Conservation (phyloP, 1,140 invertebrate genomes). For the Camponotus pennsylvanicus region DNA sequence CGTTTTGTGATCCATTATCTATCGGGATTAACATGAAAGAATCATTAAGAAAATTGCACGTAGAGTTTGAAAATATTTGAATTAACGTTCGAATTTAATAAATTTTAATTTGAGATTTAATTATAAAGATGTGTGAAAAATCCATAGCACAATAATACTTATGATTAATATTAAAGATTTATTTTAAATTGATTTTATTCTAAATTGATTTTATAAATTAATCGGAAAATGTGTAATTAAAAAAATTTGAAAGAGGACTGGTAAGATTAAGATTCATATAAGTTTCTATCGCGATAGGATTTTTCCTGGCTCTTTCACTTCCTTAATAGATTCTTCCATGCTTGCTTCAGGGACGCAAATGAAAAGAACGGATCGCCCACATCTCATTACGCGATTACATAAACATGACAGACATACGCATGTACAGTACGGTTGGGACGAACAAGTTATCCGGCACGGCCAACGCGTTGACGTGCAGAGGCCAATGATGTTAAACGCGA, state of each 20-base stretch:
- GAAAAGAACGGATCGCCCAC: slow-evolving; percentile 68
- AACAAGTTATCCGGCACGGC: slow-evolving; percentile 62
- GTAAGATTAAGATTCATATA: neutral
- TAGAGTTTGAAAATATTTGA: neutral
- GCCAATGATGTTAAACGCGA: slow-evolving; percentile 71
- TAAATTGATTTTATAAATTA: too few relatives aligned
- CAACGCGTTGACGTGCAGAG: slow-evolving; percentile 64
- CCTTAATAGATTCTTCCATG: neutral
- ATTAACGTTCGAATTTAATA: neutral
- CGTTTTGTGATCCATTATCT: slow-evolving; percentile 11
- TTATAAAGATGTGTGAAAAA: neutral
- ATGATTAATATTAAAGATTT: neutral
- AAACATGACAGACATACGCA: slow-evolving; percentile 64
- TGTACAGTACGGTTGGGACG: slow-evolving; percentile 55
- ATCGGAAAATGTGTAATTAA: too few relatives aligned
- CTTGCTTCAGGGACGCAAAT: slow-evolving; percentile 26
- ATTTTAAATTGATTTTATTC: slow-evolving; percentile 8
- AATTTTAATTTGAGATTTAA: neutral
- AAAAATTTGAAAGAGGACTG: too few relatives aligned
- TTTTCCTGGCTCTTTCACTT: neutral
- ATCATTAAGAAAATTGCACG: neutral
- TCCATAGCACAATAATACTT: neutral
- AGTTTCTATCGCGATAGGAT: neutral
- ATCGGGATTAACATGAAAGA: neutral
- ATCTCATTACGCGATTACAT: slow-evolving; percentile 76